Percentiles rank a stretch among this genome's conserved stretches.
phyloP scores from a whole-genome alignment of 2,113 vertebrate genomes.

The Himantopus leucocephalus region DNA sequence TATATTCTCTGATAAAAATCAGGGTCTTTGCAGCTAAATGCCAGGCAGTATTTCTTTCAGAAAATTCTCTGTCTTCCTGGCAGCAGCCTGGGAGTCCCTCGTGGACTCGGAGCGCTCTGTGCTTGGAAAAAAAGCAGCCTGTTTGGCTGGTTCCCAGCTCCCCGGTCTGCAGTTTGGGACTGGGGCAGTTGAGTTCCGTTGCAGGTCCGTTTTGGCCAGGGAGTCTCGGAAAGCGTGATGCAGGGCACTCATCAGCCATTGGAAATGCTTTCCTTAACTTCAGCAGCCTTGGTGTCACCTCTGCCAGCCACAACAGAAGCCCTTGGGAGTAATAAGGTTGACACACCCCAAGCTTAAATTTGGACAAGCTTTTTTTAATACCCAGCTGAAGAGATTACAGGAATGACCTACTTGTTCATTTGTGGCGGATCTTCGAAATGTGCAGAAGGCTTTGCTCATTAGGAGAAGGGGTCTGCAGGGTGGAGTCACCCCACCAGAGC shows the following conservation, averaged over 20 bases:
- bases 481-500: background rate
- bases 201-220: background rate
- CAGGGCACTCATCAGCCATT: background rate
- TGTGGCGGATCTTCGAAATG: background rate
- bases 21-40: background rate
- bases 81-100: background rate
- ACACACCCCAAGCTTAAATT: conserved; percentile 63
- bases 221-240: background rate
- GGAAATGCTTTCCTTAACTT: background rate
- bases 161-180: background rate
- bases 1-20: background rate
- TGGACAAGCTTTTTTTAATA: conserved; percentile 65
- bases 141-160: background rate
- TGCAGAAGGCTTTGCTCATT: conserved; percentile 40
- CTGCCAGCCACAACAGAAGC: background rate
- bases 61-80: background rate
- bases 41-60: background rate
- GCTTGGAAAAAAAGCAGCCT: background rate
- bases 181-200: background rate
- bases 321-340: conserved; percentile 3
- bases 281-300: background rate
- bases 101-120: fast-evolving
- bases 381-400: conserved; percentile 54
- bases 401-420: conserved; percentile 60
- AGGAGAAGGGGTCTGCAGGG: background rate